These are phyloP conservation scores for Aspidoscelis tigris DNA, from an alignment of 2,113 vertebrate species.

Conservation along the genomic window DNA sequence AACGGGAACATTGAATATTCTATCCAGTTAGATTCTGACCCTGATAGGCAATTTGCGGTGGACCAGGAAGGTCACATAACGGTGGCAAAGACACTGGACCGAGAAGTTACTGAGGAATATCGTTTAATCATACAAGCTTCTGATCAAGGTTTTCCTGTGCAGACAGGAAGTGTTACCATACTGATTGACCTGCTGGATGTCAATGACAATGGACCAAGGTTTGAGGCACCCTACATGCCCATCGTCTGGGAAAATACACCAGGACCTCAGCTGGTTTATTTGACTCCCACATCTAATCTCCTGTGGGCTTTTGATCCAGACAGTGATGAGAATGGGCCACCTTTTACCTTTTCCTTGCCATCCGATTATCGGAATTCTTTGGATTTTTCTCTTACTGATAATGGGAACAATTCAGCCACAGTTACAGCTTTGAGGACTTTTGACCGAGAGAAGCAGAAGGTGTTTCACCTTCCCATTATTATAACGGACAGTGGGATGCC, in stretches of 20 bases:
- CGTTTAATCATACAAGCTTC: constrained; percentile 81
- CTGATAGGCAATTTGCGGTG: constrained; percentile 77
- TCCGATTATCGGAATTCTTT: constrained; percentile 77
- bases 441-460: constrained; percentile 86
- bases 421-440: constrained; percentile 84
- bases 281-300: constrained; percentile 84
- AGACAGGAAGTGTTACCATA: constrained; percentile 81
- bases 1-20: constrained; percentile 86
- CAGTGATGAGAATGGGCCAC: constrained; percentile 81
- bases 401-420: constrained; percentile 85
- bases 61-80: constrained; percentile 80
- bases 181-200: constrained; percentile 84
- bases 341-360: constrained; percentile 82
- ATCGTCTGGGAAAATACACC: constrained; percentile 84
- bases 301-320: constrained; percentile 82
- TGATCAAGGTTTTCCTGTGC: constrained; percentile 80
- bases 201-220: constrained; percentile 89
- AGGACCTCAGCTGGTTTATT: constrained; percentile 78
- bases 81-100: constrained; percentile 80
- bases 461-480: constrained; percentile 83
- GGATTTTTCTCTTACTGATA: constrained; percentile 87
- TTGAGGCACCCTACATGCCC: constrained; percentile 82
- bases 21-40: constrained; percentile 82
- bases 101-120: constrained; percentile 79
- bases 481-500: constrained; percentile 87